Evolutionary conservation across 35 echinoderm and acorn worm species (phyloP).

Genomic region (Holothuria glaberrima): DNA sequence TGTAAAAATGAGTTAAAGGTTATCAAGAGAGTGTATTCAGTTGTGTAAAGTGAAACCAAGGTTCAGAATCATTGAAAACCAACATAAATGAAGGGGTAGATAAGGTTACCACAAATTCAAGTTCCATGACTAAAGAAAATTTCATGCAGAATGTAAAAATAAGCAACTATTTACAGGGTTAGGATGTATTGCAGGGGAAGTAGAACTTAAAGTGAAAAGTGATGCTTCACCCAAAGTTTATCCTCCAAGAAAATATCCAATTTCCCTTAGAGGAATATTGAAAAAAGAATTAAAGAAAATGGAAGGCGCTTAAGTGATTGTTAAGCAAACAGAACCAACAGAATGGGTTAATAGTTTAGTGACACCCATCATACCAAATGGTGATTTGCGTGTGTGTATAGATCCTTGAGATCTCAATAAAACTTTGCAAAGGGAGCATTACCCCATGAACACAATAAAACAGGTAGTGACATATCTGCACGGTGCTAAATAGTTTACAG

Average conservation of each 20-base stretch:
- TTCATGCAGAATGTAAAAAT: slow-evolving; percentile 1
- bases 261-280: not conserved
- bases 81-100: not conserved
- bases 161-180: slow-evolving; percentile 1
- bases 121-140: slow-evolving; percentile 18
- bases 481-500: slow-evolving; percentile 47
- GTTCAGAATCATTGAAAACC: no score
- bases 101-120: no score
- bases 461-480: slow-evolving; percentile 45
- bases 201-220: slow-evolving; percentile 43
- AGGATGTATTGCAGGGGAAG: not conserved
- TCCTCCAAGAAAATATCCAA: slow-evolving; percentile 42
- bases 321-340: slow-evolving; percentile 17
- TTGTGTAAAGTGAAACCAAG: not conserved
- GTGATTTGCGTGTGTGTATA: slow-evolving; percentile 28
- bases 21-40: not conserved
- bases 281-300: slow-evolving; percentile 41
- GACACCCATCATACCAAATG: slow-evolving; percentile 24
- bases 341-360: slow-evolving; percentile 44
- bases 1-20: not conserved
- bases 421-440: slow-evolving; percentile 48
- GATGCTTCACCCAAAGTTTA: slow-evolving; percentile 13
- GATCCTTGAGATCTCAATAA: slow-evolving; percentile 50
- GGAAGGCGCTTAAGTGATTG: not conserved
- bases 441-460: slow-evolving; percentile 58